Percentiles rank a stretch among this genome's conserved stretches.
Evolutionary conservation across 2,113 vertebrate genomes (phyloP).

Genomic region (Hypocryptadius cinnamomeus): DNA sequence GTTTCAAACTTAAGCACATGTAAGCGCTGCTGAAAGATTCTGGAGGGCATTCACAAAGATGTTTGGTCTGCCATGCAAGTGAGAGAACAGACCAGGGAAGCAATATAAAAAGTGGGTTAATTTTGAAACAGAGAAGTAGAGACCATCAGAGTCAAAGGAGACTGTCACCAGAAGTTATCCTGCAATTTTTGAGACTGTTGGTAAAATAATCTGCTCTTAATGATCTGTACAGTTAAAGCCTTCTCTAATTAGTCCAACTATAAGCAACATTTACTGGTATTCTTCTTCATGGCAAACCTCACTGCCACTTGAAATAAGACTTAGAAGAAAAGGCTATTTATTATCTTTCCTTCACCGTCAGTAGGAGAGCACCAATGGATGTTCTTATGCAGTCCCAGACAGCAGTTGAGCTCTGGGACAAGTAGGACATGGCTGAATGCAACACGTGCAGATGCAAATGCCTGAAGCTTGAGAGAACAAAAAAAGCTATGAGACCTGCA

Average conservation of each 20-base stretch:
- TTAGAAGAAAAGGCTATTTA: background rate
- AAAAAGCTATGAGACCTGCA: background rate
- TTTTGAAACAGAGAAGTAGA: background rate
- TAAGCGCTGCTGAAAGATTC: background rate
- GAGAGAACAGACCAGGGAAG: background rate
- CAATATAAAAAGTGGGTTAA: background rate
- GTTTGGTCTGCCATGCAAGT: background rate
- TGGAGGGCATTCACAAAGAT: background rate
- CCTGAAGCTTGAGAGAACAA: background rate
- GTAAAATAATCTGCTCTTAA: background rate
- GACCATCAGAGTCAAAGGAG: background rate
- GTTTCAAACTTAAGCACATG: background rate
- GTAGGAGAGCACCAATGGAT: background rate
- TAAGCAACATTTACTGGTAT: background rate
- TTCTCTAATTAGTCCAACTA: slow-evolving; percentile 3
- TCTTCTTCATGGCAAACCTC: slow-evolving; percentile 21
- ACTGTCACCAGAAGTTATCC: background rate
- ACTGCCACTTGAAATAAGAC: slow-evolving; percentile 17
- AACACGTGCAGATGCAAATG: background rate
- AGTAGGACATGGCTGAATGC: background rate
- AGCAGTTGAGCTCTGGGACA: background rate
- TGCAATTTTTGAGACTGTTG: background rate
- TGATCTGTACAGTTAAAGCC: background rate
- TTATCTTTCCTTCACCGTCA: background rate
- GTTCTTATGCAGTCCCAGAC: background rate